Evolutionary conservation across 2,113 vertebrate genomes (phyloP), one percentile per base, ranked within the genome.

Genomic region (Narcine bancroftii): DNA sequence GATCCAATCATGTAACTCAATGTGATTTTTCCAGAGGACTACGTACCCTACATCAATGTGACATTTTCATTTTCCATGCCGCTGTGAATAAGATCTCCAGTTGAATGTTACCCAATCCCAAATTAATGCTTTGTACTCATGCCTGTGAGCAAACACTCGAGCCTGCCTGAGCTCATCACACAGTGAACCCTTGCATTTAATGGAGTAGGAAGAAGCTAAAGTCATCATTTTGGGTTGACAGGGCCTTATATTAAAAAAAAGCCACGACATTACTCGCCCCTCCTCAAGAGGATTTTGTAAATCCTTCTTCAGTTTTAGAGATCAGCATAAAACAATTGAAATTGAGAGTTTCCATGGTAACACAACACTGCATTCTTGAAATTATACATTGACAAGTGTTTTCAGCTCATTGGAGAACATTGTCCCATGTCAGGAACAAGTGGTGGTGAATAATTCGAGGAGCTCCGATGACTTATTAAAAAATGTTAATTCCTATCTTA

Each of bases 161-260:
- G 33, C 81, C 33, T 85, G 33, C 53, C 29, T 33, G n/a, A 36
- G 60, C 33, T 50, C 77, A 87, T n/a, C 6, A n/a, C n/a, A 63
- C 6, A 19, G 13, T 17, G 53, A 87, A n/a, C 11, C 4, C 50
- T 87, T 10, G 19, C 11, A 60, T 50, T 87, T n/a, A 87, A 87
- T 63, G 81, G 33, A 60, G 81, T 21, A 56, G n/a, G 5, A n/a
- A 60, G 81, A 60, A 87, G 60, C 60, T 87, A 21, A 87, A 60
- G 53, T 87, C 81, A 87, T 87, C 81, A 60, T 53, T 87, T 53
- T 87, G 81, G n/a, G 53, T 17, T 87, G 81, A 87, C 81, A 87
- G 53, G 81, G 2, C 50, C n/a, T 60, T 60, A 53, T 83, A 56
- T 60, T 60, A 53, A 53, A 56, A 69, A 87, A 60, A 87, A 36